phyloP scores from a whole-genome alignment of 2,113 vertebrate genomes.

The Scortum barcoo region DNA sequence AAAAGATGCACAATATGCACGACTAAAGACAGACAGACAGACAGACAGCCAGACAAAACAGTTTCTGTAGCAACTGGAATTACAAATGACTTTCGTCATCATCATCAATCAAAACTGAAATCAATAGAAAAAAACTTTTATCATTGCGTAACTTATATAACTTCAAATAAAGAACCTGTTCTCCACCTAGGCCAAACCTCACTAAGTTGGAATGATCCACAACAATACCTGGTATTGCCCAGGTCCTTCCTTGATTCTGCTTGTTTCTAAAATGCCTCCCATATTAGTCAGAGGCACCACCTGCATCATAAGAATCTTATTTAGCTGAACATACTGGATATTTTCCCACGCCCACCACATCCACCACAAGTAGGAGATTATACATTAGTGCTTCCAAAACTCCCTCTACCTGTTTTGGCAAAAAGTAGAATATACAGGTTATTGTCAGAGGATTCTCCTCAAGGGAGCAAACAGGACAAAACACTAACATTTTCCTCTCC shows the following conservation, averaged over 20 bases:
- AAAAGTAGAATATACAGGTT: background rate
- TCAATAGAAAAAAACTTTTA: background rate
- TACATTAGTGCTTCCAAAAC: background rate
- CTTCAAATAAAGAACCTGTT: background rate
- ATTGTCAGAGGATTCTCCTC: background rate
- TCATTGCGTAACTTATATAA: background rate
- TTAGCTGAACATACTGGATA: background rate
- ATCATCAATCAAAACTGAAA: background rate
- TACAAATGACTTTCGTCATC: background rate
- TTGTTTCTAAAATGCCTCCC: background rate
- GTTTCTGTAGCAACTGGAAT: background rate
- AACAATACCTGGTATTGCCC: slow-evolving; percentile 11
- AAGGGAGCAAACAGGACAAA: background rate
- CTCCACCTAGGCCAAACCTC: background rate
- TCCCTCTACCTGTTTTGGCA: slow-evolving; percentile 4
- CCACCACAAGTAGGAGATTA: background rate
- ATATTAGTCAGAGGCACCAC: background rate
- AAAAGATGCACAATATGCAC: background rate
- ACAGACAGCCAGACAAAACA: background rate
- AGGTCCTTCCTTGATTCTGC: background rate
- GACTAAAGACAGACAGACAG: background rate
- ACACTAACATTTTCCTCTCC: background rate
- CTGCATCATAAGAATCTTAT: slow-evolving; percentile 8
- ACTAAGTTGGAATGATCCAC: background rate
- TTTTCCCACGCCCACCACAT: background rate